phyloP scores from a whole-genome alignment of 2,888 invertebrate genomes.

The Corbicula japonica region DNA sequence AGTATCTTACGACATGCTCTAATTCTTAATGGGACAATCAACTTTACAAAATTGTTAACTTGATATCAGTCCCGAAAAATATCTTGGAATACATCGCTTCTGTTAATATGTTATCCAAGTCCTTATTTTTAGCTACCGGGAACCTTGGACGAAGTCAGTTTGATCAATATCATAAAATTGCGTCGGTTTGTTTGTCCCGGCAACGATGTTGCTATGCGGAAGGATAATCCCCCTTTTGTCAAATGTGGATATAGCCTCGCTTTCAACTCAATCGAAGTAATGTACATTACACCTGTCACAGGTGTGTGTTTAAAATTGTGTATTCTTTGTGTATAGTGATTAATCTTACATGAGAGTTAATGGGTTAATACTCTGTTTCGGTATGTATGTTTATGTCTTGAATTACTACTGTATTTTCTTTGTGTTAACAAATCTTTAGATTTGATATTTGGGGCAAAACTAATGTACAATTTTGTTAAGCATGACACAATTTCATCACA shows the following conservation, averaged over 20 bases:
- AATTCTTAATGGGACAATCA: too few species aligned
- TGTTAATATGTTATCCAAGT: too few species aligned
- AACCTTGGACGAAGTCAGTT: too few species aligned
- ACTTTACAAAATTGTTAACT: too few species aligned
- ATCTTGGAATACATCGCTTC: too few species aligned
- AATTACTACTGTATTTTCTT: slow-evolving; percentile 3
- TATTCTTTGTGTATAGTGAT: too few species aligned
- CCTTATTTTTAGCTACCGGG: too few species aligned
- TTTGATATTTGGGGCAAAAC: background rate
- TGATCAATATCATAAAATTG: too few species aligned
- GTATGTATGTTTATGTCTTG: background rate
- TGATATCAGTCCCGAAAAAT: too few species aligned
- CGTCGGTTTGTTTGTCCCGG: slow-evolving; percentile 45
- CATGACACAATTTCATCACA: too few species aligned
- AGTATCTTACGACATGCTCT: too few species aligned
- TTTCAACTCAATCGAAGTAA: too few species aligned
- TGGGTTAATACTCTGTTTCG: slow-evolving; percentile 3
- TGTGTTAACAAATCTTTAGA: background rate
- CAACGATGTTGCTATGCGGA: slow-evolving; percentile 48
- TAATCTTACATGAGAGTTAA: slow-evolving; percentile 16
- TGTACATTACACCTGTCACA: slow-evolving; percentile 16
- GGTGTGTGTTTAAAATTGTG: background rate
- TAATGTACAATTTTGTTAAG: background rate
- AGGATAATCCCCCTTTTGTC: slow-evolving; percentile 39
- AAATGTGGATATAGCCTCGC: slow-evolving; percentile 15